phyloP scores from a whole-genome alignment of 2,113 vertebrate genomes.

The Aptenodytes forsteri region DNA sequence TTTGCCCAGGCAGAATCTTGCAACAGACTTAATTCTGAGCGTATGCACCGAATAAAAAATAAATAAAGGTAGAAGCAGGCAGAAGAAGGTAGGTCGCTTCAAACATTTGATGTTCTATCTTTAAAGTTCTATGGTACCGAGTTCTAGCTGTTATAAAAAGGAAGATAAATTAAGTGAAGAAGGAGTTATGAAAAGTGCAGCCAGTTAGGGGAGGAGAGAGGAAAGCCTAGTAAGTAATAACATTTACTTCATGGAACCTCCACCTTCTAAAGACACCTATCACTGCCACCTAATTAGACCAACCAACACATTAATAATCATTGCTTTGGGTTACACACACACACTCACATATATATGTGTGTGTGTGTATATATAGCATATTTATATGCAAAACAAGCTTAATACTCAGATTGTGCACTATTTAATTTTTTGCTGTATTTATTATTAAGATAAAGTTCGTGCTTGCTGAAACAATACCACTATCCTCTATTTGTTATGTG shows the following conservation, averaged over 20 bases:
- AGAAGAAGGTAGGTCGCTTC: not conserved
- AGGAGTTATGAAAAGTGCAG: not conserved
- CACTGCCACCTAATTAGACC: not conserved
- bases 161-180: not conserved
- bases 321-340: not conserved
- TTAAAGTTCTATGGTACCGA: not conserved
- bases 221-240: not conserved
- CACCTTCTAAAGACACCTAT: not conserved
- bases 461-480: not conserved
- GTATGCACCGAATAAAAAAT: not conserved
- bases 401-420: not conserved
- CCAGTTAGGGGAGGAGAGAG: not conserved
- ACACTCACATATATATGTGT: not conserved
- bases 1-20: not conserved
- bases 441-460: not conserved
- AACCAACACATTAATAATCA: not conserved
- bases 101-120: not conserved
- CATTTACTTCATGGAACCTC: not conserved
- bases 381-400: not conserved
- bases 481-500: not conserved
- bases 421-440: not conserved
- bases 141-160: not conserved
- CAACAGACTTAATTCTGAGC: conserved; percentile 33
- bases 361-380: not conserved
- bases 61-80: not conserved